Evolutionary conservation across 2,797 vertebrate genomes (phyloP), one percentile per base, ranked within the genome.

Genomic region (Lepus townsendii): DNA sequence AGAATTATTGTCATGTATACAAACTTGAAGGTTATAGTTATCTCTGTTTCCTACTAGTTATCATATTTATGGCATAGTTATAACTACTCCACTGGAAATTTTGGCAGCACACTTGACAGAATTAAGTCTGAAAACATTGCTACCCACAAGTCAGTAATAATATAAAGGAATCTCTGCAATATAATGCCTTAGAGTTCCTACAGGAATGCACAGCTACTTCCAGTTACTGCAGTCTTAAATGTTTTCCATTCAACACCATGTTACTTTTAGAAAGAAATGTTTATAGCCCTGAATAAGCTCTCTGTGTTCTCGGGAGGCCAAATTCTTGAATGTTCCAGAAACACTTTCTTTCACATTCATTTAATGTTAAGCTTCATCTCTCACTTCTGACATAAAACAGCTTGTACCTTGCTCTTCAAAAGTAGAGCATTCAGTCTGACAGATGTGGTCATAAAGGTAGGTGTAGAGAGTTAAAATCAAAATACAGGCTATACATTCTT

Each of bases 311-410:
- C 93, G 88, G 2, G 65, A 93, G 84, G 50, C 90, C 82, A 96
- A 77, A n/a, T 83, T 93, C 72, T 86, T 83, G 50, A 79, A 83
- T 93, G 92, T 90, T 96, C 32, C 69, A 85, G 77, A 93, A 96
- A 78, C 17, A 90, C 30, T 93, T 91, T 80, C 54, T 89, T 90
- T 96, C 88, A 92, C 86, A 89, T 92, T 93, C 83, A 92, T 83
- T 94, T 96, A 93, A 92, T 96, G 92, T 94, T 96, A 96, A 90
- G 50, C 85, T 95, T 96, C 85, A 47, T 90, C 54, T 94, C 76
- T 88, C 96, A 94, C 62, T 42, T 94, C 79, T 83, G 94, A 95
- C 88, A 90, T 75, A 95, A 93, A 95, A 38, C 77, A 92, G 91
- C 75, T 75, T 94, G 75, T 80, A 77, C 90, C 11, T 94, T 94